Conservation (phyloP, 2,888 invertebrate species). For the Alsophila aescularia region DNA sequence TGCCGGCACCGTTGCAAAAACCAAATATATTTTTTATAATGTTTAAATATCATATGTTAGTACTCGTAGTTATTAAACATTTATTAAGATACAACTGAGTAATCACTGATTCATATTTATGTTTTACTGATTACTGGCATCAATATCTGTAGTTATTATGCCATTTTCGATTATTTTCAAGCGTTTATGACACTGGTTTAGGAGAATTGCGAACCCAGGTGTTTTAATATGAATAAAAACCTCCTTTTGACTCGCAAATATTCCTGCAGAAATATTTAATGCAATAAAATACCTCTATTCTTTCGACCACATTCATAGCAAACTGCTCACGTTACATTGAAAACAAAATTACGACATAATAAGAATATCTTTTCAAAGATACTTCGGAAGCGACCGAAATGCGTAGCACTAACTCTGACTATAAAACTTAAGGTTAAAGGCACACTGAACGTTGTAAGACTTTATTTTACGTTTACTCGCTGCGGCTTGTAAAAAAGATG, state of each 20-base stretch:
- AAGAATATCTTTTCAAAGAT: background rate
- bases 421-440: background rate
- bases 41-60: too few species aligned
- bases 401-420: conserved; percentile 1
- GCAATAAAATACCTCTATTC: background rate
- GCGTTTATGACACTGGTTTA: too few species aligned
- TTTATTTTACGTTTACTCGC: background rate
- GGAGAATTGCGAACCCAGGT: too few species aligned
- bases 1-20: too few species aligned
- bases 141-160: too few species aligned
- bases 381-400: conserved; percentile 1
- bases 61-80: too few species aligned
- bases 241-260: background rate
- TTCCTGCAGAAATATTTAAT: background rate
- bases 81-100: too few species aligned
- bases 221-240: too few species aligned
- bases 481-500: background rate
- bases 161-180: too few species aligned
- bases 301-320: background rate
- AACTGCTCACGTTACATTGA: conserved; percentile 1
- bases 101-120: too few species aligned
- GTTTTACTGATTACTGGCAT: too few species aligned
- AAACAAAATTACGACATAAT: conserved; percentile 5
- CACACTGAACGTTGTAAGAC: background rate
- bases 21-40: too few species aligned